Base-by-base conservation (phyloP, 1,140 invertebrate species). In the Apis cerana region DNA sequence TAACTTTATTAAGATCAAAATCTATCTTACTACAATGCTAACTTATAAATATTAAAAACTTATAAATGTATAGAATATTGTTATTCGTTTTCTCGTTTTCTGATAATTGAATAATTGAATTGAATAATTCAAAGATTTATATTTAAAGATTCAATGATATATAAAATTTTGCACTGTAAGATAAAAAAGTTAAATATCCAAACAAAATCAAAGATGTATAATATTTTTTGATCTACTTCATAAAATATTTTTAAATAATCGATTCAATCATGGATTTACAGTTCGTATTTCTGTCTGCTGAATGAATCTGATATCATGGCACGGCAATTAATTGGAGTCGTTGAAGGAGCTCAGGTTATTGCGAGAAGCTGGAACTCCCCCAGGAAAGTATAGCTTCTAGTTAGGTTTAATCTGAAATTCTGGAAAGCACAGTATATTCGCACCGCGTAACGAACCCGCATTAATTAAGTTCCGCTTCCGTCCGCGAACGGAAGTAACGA, bases 391-490 rank as follows among this genome's bases (percentile, higher is more conserved):
- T 82, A 76, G 72, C 72, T 69, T 52, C 80, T 65, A 76, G 80
- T 82, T 75, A 59, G 80, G 80, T 82, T 76, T 76, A 82, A 82
- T 82, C 80, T 52, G 80, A 69, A 82, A 76, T 82, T 82, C 80
- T 82, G 80, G 80, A 68, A 82, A 76, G 52, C 64, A 23, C 23
- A 54, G 80, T 80, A 76, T 54, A 82, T 76, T 82, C 72, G 64
- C 56, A 54, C 54, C 80, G 56, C 80, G 72, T 75, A 76, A 82
- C 72, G 80, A 82, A 64, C 54, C 72, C 80, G 80, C 80, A 76
- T 82, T 82, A 82, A 82, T 82, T 82, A 82, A 76, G 80, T 82
- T 82, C 71, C 80, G 62, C 43, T 75, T 81, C 72, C 72, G 80
- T 76, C 64, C 65, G 64, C 72, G 64, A 68, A 65, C 71, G 62